Evolutionary conservation across 2,888 invertebrate species (phyloP).

Genomic region (Lasioglossum marginatum): DNA sequence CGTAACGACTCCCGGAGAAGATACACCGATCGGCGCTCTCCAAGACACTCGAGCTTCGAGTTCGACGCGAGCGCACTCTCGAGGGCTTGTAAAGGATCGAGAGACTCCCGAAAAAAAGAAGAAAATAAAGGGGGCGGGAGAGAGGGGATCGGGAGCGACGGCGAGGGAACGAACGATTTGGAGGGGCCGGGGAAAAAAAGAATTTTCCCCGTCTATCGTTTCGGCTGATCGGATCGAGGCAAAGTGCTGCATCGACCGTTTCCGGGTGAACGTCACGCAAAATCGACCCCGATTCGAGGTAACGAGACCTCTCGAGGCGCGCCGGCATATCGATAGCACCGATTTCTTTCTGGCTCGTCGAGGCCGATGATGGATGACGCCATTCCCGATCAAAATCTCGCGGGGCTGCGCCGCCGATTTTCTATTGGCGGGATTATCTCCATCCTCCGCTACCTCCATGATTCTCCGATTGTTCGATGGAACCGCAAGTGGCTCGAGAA

Average conservation of each 20-base stretch:
- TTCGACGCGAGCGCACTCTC: conserved; percentile 59
- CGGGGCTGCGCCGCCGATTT: neutral
- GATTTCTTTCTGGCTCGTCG: conserved; percentile 50
- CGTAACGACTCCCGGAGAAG: conserved; percentile 51
- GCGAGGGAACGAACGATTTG: neutral
- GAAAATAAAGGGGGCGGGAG: neutral
- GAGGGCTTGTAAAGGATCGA: conserved; percentile 55
- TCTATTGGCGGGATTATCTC: neutral
- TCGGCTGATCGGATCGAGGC: conserved; percentile 35
- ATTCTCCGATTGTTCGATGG: conserved; percentile 22
- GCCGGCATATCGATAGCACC: conserved; percentile 31
- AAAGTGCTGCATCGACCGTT: conserved; percentile 54
- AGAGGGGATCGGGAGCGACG: neutral
- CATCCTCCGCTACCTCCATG: neutral
- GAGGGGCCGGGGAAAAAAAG: neutral
- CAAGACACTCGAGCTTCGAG: conserved; percentile 56
- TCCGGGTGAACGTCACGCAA: conserved; percentile 45
- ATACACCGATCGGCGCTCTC: conserved; percentile 44
- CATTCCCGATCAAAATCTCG: conserved; percentile 19
- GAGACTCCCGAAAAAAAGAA: conserved; percentile 30
- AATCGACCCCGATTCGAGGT: conserved; percentile 51
- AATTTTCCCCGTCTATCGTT: conserved; percentile 48
- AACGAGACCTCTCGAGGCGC: conserved; percentile 50
- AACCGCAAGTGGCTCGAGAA: neutral
- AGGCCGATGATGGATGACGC: conserved; percentile 31